These are phyloP conservation scores for Petrocephalus zakoni DNA, from an alignment of 2,113 vertebrate species.

Conservation along the genomic window DNA sequence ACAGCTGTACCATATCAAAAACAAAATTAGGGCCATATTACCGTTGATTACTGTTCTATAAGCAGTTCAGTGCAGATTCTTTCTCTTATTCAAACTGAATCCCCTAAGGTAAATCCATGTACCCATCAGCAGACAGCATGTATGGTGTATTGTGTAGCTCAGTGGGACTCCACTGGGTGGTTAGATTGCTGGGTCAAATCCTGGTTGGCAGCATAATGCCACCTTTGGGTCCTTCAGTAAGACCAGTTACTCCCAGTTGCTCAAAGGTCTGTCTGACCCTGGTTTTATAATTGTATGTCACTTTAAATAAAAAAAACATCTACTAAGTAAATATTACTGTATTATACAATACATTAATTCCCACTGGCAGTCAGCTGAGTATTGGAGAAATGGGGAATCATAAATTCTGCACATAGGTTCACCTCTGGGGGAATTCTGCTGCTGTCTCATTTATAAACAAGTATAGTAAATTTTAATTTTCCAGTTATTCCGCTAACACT, in stretches of 20 bases:
- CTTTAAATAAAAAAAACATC: neutral
- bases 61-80: no score
- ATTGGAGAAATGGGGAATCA: neutral
- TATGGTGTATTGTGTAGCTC: neutral
- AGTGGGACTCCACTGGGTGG: neutral
- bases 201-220: neutral
- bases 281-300: neutral
- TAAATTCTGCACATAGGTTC: neutral
- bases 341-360: neutral
- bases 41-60: neutral
- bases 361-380: neutral
- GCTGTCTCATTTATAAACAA: neutral
- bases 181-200: neutral
- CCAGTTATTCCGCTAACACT: neutral
- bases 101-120: neutral
- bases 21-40: neutral
- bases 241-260: neutral
- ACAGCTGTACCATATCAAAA: neutral
- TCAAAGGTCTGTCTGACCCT: neutral
- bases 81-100: neutral
- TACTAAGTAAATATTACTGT: neutral
- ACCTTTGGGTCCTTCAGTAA: neutral
- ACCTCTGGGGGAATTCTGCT: neutral
- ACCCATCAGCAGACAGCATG: neutral
- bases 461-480: neutral